These are phyloP conservation scores for Gryon sp. DNA, from an alignment of 1,140 invertebrate species.

Conservation along the genomic window DNA sequence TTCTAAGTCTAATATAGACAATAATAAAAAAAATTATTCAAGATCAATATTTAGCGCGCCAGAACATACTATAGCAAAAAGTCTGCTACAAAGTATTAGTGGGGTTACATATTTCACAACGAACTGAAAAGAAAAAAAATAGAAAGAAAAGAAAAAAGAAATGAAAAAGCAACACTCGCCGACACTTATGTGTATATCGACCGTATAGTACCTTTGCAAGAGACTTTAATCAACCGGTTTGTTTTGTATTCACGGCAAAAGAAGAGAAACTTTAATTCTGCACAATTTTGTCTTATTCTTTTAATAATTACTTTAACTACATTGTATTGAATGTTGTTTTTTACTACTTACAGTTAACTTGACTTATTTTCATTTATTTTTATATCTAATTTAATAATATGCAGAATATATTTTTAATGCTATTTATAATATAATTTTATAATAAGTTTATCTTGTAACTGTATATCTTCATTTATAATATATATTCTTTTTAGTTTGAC, in stretches of 20 bases:
- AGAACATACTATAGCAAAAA: slow-evolving; percentile 38
- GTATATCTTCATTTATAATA: too few species aligned
- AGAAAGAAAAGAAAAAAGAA: slow-evolving; percentile 14
- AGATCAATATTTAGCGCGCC: slow-evolving; percentile 40
- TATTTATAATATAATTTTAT: too few species aligned
- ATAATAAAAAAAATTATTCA: slow-evolving; percentile 29
- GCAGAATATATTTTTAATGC: too few species aligned
- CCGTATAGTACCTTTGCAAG: slow-evolving; percentile 7
- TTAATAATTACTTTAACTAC: too few species aligned
- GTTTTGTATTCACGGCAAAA: slow-evolving; percentile 8
- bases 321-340: too few species aligned
- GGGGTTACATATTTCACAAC: slow-evolving; percentile 42
- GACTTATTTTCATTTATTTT: too few species aligned
- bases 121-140: slow-evolving; percentile 12
- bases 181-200: slow-evolving; percentile 40
- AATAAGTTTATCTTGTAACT: too few species aligned
- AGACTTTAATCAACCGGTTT: slow-evolving; percentile 33
- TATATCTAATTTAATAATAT: too few species aligned
- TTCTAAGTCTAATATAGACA: slow-evolving; percentile 43
- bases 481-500: too few species aligned
- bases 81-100: slow-evolving; percentile 45
- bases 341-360: too few species aligned
- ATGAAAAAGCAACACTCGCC: slow-evolving; percentile 10
- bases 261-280: too few species aligned
- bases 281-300: background rate